Percentiles rank a stretch among this genome's conserved stretches.
Evolutionary conservation across 2,797 vertebrate species (phyloP).

Genomic region (Tadarida brasiliensis): DNA sequence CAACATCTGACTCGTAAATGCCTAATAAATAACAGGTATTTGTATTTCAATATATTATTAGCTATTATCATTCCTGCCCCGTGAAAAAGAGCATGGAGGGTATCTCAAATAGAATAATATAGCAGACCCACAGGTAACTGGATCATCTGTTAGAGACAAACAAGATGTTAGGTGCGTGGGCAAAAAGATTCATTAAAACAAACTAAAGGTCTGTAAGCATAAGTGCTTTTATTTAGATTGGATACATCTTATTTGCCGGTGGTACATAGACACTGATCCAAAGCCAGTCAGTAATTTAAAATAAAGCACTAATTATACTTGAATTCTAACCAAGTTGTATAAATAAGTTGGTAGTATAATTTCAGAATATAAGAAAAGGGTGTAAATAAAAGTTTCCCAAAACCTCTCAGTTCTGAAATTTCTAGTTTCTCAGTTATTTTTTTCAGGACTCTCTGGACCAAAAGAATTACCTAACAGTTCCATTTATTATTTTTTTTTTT

Average conservation of each 20-base stretch:
- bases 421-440: constrained; percentile 18
- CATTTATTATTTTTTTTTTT: background rate
- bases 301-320: background rate
- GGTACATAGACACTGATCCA: background rate
- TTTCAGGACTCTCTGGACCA: background rate
- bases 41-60: constrained; percentile 31
- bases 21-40: background rate
- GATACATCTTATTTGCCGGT: background rate
- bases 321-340: background rate
- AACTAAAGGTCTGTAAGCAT: background rate
- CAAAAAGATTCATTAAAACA: background rate
- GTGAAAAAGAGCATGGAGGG: background rate
- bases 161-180: background rate
- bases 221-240: background rate
- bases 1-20: background rate
- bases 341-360: background rate
- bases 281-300: background rate
- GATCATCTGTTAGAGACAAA: background rate
- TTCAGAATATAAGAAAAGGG: background rate
- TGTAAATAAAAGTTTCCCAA: background rate
- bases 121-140: background rate
- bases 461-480: background rate
- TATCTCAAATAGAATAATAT: background rate
- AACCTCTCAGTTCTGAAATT: background rate
- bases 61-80: background rate